Evolutionary conservation across 2,113 vertebrate genomes (phyloP).

Genomic region (Microcebus jonahi): DNA sequence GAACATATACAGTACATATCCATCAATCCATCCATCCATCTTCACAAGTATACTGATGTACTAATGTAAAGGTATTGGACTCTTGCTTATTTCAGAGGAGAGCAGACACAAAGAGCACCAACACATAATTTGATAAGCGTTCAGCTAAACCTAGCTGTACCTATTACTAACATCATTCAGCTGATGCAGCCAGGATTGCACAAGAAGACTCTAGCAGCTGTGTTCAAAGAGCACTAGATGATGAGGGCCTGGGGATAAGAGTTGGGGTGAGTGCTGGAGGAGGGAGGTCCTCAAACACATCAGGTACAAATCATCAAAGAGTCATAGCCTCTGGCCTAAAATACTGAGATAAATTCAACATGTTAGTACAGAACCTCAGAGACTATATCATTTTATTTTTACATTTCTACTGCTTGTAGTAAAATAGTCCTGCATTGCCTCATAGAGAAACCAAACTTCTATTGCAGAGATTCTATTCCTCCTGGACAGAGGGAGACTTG

Average conservation of each 20-base stretch:
- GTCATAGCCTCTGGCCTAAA: not conserved
- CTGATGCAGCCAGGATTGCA: not conserved
- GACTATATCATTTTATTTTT: not conserved
- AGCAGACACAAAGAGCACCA: not conserved
- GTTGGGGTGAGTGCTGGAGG: no score
- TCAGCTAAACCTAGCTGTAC: slow-evolving; percentile 15
- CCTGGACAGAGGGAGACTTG: not conserved
- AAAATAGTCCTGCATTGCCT: not conserved
- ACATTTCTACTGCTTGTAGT: not conserved
- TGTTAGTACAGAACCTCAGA: not conserved
- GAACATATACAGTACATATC: accelerated
- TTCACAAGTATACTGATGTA: no score
- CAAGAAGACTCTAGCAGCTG: slow-evolving; percentile 16
- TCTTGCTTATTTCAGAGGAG: not conserved
- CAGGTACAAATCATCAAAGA: not conserved
- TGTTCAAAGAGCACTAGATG: not conserved
- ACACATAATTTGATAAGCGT: slow-evolving; percentile 9
- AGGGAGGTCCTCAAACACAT: not conserved
- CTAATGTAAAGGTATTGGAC: not conserved
- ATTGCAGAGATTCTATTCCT: not conserved
- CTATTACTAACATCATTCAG: slow-evolving; percentile 1
- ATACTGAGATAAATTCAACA: not conserved
- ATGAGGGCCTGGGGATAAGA: not conserved
- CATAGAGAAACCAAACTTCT: not conserved
- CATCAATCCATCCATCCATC: accelerated